Conservation (phyloP, 2,888 invertebrate genomes). For the Apodemia hepburni region DNA sequence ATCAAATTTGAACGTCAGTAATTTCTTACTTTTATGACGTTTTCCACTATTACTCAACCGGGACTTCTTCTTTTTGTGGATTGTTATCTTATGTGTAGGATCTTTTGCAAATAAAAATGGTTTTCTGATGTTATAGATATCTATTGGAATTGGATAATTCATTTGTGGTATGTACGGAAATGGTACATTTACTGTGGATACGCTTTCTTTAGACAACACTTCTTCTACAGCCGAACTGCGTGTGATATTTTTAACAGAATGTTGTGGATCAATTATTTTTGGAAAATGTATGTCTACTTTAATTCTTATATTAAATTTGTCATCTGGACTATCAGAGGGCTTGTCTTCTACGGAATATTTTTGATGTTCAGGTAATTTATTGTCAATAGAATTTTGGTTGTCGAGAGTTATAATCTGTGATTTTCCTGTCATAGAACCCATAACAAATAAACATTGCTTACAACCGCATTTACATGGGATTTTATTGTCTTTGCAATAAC, state of each 20-base stretch:
- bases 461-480: conserved; percentile 56
- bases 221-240: conserved; percentile 34
- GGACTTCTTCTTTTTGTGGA: conserved; percentile 65
- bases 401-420: conserved; percentile 18
- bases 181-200: conserved; percentile 46
- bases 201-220: conserved; percentile 43
- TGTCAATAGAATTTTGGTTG: conserved; percentile 15
- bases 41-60: conserved; percentile 48
- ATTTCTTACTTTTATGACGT: conserved; percentile 58
- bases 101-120: conserved; percentile 17
- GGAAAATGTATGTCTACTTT: conserved; percentile 66
- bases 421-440: conserved; percentile 34
- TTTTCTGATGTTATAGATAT: conserved; percentile 48
- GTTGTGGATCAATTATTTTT: conserved; percentile 42
- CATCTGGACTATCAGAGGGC: conserved; percentile 37
- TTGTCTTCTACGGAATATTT: conserved; percentile 27
- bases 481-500: conserved; percentile 51
- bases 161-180: conserved; percentile 41
- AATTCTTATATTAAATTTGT: conserved; percentile 54
- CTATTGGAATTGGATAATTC: conserved; percentile 53
- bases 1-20: conserved; percentile 40
- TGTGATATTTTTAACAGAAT: conserved; percentile 35
- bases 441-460: conserved; percentile 49
- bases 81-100: conserved; percentile 53
- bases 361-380: conserved; percentile 15